These are phyloP conservation scores for Tuberolachnus salignus DNA, from an alignment of 2,888 invertebrate species.

Conservation along the genomic window DNA sequence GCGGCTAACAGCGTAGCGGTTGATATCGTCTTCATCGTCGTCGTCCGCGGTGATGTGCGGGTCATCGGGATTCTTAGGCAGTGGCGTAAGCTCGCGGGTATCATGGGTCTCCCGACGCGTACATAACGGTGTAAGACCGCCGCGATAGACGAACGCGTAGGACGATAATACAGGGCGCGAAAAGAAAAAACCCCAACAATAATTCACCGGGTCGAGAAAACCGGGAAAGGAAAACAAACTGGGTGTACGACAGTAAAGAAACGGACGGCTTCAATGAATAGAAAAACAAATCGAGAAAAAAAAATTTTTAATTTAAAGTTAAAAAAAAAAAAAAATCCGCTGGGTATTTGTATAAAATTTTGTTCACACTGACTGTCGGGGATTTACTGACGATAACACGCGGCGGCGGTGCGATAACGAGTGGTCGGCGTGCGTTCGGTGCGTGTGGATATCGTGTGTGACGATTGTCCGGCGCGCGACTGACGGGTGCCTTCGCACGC, in stretches of 20 bases:
- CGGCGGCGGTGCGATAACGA: conserved; percentile 34
- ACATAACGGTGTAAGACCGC: conserved; percentile 18
- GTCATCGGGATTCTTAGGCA: neutral
- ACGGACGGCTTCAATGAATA: neutral
- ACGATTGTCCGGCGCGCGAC: conserved; percentile 54
- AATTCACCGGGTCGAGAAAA: too few species aligned
- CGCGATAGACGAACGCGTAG: neutral
- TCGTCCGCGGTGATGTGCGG: neutral
- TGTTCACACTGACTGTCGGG: neutral
- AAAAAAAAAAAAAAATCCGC: neutral
- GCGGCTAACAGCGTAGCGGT: neutral
- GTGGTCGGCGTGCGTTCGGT: conserved; percentile 32
- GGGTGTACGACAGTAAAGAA: neutral
- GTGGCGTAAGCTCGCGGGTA: neutral
- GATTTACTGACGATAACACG: conserved; percentile 22
- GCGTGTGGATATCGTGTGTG: conserved; percentile 24
- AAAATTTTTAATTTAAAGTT: neutral
- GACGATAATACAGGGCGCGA: neutral
- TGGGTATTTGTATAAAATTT: neutral
- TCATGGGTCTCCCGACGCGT: conserved; percentile 28
- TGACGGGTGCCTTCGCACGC: conserved; percentile 48
- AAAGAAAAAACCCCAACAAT: neutral
- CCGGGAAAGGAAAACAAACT: neutral
- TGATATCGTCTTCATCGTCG: conserved; percentile 14
- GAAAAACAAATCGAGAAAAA: neutral